These are phyloP conservation scores for Drosophila vallismaia DNA, from an alignment of 2,888 invertebrate species.

Conservation along the genomic window DNA sequence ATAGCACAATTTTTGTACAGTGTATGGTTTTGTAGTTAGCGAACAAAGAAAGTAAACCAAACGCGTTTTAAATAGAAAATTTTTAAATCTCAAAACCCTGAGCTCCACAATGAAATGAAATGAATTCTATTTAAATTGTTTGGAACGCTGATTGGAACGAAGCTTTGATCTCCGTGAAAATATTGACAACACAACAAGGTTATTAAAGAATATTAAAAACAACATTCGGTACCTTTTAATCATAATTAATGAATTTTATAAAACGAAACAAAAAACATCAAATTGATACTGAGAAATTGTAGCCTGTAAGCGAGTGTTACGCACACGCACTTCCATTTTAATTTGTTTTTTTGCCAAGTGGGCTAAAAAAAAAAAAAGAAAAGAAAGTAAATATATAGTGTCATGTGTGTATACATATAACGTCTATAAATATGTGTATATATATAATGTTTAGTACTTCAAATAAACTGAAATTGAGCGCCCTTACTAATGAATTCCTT, in stretches of 20 bases:
- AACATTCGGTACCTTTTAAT: conserved; percentile 81
- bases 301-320: conserved; percentile 65
- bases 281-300: conserved; percentile 59
- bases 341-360: conserved; percentile 42
- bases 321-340: conserved; percentile 70
- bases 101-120: conserved; percentile 8
- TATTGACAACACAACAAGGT: conserved; percentile 56
- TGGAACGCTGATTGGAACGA: conserved; percentile 62
- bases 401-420: conserved; percentile 25
- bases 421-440: conserved; percentile 31
- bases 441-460: conserved; percentile 65
- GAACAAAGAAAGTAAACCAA: conserved; percentile 46
- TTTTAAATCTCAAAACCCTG: conserved; percentile 51
- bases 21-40: conserved; percentile 70
- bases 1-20: conserved; percentile 82
- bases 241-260: conserved; percentile 66
- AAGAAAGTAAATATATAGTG: conserved; percentile 18
- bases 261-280: conserved; percentile 20
- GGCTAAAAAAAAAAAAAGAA: conserved; percentile 16
- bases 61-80: conserved; percentile 76
- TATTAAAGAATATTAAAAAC: conserved; percentile 50
- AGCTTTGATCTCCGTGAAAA: conserved; percentile 40
- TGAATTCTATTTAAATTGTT: conserved; percentile 52
- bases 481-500: conserved; percentile 82
- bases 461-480: conserved; percentile 69